Conservation (phyloP, 2,113 vertebrate genomes). For the Myotis brandtii region DNA sequence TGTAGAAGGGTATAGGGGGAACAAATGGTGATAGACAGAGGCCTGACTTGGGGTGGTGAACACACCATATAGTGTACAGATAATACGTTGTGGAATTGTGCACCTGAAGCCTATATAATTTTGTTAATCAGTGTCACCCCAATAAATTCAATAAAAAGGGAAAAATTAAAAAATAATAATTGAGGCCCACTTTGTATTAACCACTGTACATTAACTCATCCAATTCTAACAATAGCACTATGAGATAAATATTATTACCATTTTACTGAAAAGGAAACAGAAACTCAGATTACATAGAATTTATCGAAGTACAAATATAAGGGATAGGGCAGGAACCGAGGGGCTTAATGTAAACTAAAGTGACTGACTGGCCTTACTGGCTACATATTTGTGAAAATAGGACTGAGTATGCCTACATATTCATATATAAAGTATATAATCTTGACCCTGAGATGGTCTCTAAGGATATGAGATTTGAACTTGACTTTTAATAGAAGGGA, state of each 20-base stretch:
- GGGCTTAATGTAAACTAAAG: background rate
- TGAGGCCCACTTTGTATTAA: background rate
- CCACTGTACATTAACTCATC: constrained; percentile 5
- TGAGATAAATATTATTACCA: background rate
- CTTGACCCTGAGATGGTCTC: background rate
- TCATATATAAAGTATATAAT: background rate
- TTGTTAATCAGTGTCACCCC: background rate
- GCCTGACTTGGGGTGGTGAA: no score
- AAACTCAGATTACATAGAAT: background rate
- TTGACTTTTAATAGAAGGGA: background rate
- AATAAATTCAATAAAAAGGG: background rate
- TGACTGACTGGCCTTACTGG: background rate
- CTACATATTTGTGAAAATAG: background rate
- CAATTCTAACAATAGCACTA: constrained; percentile 33
- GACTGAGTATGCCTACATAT: background rate
- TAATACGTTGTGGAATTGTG: background rate
- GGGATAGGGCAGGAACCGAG: background rate
- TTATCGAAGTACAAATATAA: background rate
- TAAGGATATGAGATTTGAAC: background rate
- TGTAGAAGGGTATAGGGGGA: no score
- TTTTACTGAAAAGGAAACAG: constrained; percentile 49
- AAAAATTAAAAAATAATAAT: background rate
- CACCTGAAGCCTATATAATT: background rate
- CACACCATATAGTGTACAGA: background rate
- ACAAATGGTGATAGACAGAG: background rate